These are phyloP conservation scores for Coleophora flavipennella DNA, from an alignment of 2,888 invertebrate species.

Conservation along the genomic window DNA sequence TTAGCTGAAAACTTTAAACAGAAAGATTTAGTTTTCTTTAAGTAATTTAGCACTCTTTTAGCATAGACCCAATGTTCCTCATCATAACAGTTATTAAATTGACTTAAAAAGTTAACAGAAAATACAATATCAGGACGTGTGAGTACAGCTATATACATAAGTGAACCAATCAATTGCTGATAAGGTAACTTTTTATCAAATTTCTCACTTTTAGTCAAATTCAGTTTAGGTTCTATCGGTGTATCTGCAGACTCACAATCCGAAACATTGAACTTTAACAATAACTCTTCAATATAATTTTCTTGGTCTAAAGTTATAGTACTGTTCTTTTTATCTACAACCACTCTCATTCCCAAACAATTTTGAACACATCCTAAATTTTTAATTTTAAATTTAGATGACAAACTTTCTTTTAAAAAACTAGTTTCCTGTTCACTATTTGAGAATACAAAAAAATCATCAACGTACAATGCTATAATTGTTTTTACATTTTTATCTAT, in stretches of 20 bases:
- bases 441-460: constrained; percentile 17
- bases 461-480: constrained; percentile 16
- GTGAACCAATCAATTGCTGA: constrained; percentile 9
- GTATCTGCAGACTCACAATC: constrained; percentile 8
- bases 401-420: neutral
- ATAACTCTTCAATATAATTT: constrained; percentile 2
- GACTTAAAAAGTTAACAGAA: constrained; percentile 7
- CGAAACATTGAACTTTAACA: constrained; percentile 7
- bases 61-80: constrained; percentile 8
- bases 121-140: constrained; percentile 9
- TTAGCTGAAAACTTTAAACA: neutral
- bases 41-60: constrained; percentile 6
- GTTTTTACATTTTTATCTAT: constrained; percentile 7
- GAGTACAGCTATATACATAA: constrained; percentile 9
- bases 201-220: constrained; percentile 3
- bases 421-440: constrained; percentile 3
- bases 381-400: constrained; percentile 9
- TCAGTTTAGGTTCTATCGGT: constrained; percentile 10
- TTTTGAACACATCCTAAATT: constrained; percentile 6
- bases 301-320: constrained; percentile 4
- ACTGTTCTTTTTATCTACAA: constrained; percentile 3
- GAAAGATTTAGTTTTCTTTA: constrained; percentile 4
- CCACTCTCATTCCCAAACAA: constrained; percentile 7
- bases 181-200: constrained; percentile 7
- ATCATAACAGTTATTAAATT: constrained; percentile 10